Evolutionary conservation across 2,797 vertebrate genomes (phyloP).

Genomic region (Cuniculus paca): DNA sequence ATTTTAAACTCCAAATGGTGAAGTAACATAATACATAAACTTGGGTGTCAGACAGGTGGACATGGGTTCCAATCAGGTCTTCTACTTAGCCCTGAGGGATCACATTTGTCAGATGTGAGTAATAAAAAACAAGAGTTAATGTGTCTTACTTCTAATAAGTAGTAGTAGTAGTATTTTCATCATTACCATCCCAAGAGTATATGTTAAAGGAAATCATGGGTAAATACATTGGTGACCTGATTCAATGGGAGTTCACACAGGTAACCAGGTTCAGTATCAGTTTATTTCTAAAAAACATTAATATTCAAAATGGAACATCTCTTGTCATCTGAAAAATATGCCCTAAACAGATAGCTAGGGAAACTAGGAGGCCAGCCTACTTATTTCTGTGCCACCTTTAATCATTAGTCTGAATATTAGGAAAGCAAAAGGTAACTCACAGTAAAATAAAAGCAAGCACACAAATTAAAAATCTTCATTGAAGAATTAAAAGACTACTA

Average conservation of each 20-base stretch:
- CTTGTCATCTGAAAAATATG: background rate
- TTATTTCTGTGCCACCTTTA: background rate
- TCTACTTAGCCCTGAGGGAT: background rate
- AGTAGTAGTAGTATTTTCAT: background rate
- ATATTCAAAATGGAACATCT: background rate
- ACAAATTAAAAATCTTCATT: background rate
- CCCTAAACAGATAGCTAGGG: background rate
- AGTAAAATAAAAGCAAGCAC: background rate
- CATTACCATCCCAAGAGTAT: background rate
- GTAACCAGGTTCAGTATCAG: background rate
- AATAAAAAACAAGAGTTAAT: background rate
- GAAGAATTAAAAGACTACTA: background rate
- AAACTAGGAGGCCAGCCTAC: background rate
- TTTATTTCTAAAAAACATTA: background rate
- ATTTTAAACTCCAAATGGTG: background rate
- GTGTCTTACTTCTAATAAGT: background rate
- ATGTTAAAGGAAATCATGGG: background rate
- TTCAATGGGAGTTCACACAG: background rate
- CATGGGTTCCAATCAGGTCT: background rate
- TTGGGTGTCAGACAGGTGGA: background rate
- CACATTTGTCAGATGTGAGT: background rate
- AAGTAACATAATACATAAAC: background rate
- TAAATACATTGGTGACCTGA: background rate
- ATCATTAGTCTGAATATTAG: background rate
- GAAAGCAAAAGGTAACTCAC: background rate